Base-by-base conservation (phyloP, 2,888 invertebrate species). In the Capitulum mitella region DNA sequence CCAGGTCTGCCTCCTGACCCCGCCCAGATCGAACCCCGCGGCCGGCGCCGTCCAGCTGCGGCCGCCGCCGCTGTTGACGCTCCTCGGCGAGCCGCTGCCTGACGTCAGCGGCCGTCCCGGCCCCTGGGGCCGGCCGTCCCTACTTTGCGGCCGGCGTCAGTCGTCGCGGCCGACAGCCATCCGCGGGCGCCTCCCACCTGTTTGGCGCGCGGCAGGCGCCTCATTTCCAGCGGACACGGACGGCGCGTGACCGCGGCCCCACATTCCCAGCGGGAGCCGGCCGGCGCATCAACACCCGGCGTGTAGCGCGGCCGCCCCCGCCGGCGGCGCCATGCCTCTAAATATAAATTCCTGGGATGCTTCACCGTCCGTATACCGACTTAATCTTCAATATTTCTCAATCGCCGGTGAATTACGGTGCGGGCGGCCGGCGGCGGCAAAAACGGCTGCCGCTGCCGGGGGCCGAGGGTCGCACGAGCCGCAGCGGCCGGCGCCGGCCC, bases 351-450 rank as follows among this genome's bases (percentile, higher is more conserved):
- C 70, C 37, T 70, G 37, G 70, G 70, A 70, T 70, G 70, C 70
- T 37, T 16, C 37, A 10, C 70, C 22, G 70, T 37, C 70, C 70
- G 70, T 70, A 70, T 70, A 70, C 70, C 70, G 70, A 70, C 70
- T 70, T 70, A 70, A 70, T 70, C 70, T 70, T 70, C 70, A 70
- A 70, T 70, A 70, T 70, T 70, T 70, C 70, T 70, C 70, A 70
- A 70, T 75, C 75, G 51, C 32, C 43, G 46, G 32, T 70, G 43
- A 78, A 61, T 19, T 70, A 70, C 43, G 32, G 32, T n/a, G n/a
- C 29, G 70, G 29, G 32, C 32, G 43, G 22, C n/a, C 32, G n/a
- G 58, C 22, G n/a, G 29, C 34, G 48, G 22, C 34, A 64, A 78
- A 43, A 48, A 40, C n/a, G 19, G 6, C 26, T 12, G 12, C 34